phyloP scores from a whole-genome alignment of 2,888 invertebrate species.

The Agelastica alni region DNA sequence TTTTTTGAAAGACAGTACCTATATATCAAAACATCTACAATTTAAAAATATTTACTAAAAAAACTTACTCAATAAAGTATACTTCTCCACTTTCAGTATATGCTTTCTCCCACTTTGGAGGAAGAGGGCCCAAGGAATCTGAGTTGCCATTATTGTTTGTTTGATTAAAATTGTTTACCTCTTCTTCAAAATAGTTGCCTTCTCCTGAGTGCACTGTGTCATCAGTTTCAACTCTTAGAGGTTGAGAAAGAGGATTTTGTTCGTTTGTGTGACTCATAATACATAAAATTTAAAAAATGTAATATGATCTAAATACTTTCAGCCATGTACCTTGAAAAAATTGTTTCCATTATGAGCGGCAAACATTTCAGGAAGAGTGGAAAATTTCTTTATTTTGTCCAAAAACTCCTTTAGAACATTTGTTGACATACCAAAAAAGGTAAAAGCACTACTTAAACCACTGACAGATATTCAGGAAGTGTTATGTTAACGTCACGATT shows the following conservation, averaged over 20 bases:
- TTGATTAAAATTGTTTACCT: constrained; percentile 50
- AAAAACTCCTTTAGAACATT: not conserved
- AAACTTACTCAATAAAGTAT: constrained; percentile 93
- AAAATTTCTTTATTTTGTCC: not conserved
- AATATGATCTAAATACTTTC: not conserved
- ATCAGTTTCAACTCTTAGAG: constrained; percentile 54
- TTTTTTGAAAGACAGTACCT: no score
- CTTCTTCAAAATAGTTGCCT: constrained; percentile 49
- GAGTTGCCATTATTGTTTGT: constrained; percentile 56
- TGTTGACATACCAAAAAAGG: not conserved
- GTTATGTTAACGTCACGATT: not conserved
- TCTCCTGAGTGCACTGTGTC: constrained; percentile 46
- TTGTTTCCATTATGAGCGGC: not conserved
- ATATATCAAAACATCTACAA: no score
- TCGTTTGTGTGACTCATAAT: constrained; percentile 56
- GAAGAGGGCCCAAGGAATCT: constrained; percentile 87
- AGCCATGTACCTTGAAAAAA: not conserved
- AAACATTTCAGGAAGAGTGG: not conserved
- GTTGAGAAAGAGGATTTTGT: constrained; percentile 54
- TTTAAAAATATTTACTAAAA: constrained; percentile 1
- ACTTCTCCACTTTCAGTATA: constrained; percentile 96
- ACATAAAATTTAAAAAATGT: not conserved
- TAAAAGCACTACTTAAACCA: not conserved
- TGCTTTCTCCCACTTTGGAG: constrained; percentile 97
- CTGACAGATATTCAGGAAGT: not conserved